Evolutionary conservation across 2,797 vertebrate genomes (phyloP), one percentile per base, ranked within the genome.

Genomic region (Poecilia gillii): DNA sequence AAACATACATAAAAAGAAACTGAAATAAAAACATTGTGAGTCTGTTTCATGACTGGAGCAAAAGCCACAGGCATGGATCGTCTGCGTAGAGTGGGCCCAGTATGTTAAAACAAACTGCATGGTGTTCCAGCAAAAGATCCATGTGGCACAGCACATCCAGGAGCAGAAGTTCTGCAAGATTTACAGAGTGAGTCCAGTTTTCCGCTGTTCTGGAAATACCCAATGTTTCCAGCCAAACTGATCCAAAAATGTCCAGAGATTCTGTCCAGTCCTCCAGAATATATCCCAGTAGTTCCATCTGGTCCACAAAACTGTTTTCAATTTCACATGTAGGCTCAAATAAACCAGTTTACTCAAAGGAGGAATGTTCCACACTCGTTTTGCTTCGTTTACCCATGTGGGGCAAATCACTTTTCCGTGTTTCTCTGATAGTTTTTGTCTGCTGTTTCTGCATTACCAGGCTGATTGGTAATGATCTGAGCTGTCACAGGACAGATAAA

Each of bases 111-210:
- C 94, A 95, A 23, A 92, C 94, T 1, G 53, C 77, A 47, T 75
- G 81, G 82, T 94, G 90, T 74, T 95, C 95, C 87, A 95, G 87
- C 79, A 95, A 81, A 75, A 91, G 81, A 80, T 95, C 94, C 80
- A 87, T 55, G 12, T 91, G 92, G 57, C 85, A 86, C 49, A 95
- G 49, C 76, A 95, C 81, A 77, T 94, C 91, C 85, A 94, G 55
- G 83, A 84, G 91, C 74, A 95, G 80, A 68, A 91, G 79, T 68
- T 95, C 93, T 25, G 94, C 73, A 28, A 95, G 84, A 72, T 79
- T 75, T 76, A 95, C 47, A 83, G 93, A 95, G 45, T 93, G 1
- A 0, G 85, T 85, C 95, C 94, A 95, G 83, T 87, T 82, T 43
- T 90, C 88, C 31, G 8, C 36, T 0, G 25, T 28, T 53, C 77